A percentile compares a stretch with the other conserved stretches of the same genome.
Evolutionary conservation across 2,888 invertebrate species (phyloP).

Genomic region (Epiblema foenella): DNA sequence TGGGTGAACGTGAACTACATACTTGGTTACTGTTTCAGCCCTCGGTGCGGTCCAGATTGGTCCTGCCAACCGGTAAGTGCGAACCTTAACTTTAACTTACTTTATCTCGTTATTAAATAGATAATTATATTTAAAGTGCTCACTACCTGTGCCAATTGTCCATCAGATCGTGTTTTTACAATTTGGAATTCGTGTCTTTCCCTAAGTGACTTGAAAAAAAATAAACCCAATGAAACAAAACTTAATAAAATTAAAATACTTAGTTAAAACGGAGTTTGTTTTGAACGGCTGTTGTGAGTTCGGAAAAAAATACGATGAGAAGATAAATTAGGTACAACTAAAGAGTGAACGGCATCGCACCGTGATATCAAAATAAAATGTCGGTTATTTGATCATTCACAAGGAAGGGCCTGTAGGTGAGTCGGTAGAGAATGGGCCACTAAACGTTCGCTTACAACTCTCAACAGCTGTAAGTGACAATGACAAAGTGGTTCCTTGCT

Average conservation of each 20-base stretch:
- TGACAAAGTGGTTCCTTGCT: slow-evolving; percentile 11
- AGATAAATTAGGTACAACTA: slow-evolving; percentile 18
- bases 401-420: slow-evolving; percentile 14
- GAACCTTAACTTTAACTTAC: slow-evolving; percentile 40
- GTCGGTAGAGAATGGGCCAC: slow-evolving; percentile 21
- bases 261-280: slow-evolving; percentile 6
- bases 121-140: slow-evolving; percentile 61
- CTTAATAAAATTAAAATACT: slow-evolving; percentile 20
- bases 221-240: slow-evolving; percentile 35
- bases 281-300: slow-evolving; percentile 19
- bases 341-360: slow-evolving; percentile 66
- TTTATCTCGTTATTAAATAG: slow-evolving; percentile 49
- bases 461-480: slow-evolving; percentile 17
- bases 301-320: background rate
- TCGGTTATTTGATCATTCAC: slow-evolving; percentile 13
- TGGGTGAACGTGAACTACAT: slow-evolving; percentile 33
- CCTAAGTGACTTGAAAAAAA: slow-evolving; percentile 34
- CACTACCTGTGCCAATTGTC: slow-evolving; percentile 68
- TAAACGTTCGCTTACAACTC: slow-evolving; percentile 19
- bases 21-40: slow-evolving; percentile 27
- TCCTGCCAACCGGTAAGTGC: slow-evolving; percentile 52
- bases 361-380: slow-evolving; percentile 46
- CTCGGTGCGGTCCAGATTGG: slow-evolving; percentile 40
- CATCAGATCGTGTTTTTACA: slow-evolving; percentile 65
- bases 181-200: slow-evolving; percentile 28